Percentiles rank a stretch among this genome's conserved stretches.
These are phyloP conservation scores for Thysanoteuthis rhombus DNA, from an alignment of 2,888 invertebrate genomes.

Conservation along the genomic window DNA sequence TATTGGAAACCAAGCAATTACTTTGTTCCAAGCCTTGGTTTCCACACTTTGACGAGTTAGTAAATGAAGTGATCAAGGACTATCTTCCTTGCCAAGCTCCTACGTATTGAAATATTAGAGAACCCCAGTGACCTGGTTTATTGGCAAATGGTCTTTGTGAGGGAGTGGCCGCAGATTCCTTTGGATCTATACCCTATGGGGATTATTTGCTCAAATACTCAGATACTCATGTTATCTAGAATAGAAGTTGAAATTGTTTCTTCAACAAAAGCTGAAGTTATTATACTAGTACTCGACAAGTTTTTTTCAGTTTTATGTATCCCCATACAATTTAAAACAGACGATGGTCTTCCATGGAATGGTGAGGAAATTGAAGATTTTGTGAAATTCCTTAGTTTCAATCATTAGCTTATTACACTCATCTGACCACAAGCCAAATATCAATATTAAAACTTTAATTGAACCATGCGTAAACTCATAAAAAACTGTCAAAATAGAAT, in stretches of 20 bases:
- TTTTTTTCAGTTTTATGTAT: not conserved
- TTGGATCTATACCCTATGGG: not conserved
- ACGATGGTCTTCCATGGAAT: not conserved
- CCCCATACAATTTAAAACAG: not conserved
- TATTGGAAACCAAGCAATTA: not conserved
- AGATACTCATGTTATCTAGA: not conserved
- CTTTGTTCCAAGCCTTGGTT: not conserved
- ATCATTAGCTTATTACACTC: not conserved
- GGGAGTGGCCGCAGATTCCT: not conserved
- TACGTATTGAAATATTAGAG: not conserved
- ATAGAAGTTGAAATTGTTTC: not conserved
- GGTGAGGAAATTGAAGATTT: not conserved
- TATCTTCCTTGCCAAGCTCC: not conserved
- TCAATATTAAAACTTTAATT: not conserved
- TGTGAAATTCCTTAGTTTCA: not conserved
- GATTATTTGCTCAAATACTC: not conserved
- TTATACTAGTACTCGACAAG: not conserved
- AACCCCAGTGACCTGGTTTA: not conserved
- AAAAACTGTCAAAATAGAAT: not conserved
- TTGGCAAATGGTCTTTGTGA: not conserved
- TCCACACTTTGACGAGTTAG: not conserved
- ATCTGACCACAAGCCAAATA: not conserved
- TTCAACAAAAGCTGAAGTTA: not conserved
- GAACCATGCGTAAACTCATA: not conserved
- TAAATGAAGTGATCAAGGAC: not conserved